Conservation (phyloP, 2,113 vertebrate genomes). For the Chroicocephalus ridibundus region DNA sequence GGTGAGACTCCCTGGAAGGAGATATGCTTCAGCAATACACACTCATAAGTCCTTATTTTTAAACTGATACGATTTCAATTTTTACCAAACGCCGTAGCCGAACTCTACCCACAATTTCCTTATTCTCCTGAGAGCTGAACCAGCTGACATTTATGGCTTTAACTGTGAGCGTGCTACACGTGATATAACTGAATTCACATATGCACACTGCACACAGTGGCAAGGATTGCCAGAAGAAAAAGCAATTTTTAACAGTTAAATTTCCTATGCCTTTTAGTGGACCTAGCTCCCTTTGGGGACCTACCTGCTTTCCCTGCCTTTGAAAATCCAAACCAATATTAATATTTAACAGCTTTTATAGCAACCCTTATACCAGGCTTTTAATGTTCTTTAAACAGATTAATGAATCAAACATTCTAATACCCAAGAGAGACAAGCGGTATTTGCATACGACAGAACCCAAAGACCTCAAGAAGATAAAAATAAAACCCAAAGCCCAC, state of each 20-base stretch:
- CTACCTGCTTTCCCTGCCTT: background rate
- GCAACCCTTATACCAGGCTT: background rate
- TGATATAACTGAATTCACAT: background rate
- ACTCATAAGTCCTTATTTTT: background rate
- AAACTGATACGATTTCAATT: background rate
- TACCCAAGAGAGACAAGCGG: background rate
- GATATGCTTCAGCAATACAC: background rate
- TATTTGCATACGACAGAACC: background rate
- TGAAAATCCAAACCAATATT: conserved; percentile 5
- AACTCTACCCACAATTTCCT: background rate
- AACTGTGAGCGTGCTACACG: background rate
- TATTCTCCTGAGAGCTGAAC: background rate
- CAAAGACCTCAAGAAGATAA: background rate
- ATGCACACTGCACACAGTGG: background rate
- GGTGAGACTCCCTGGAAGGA: background rate
- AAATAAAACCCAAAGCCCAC: background rate
- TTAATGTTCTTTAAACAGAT: background rate
- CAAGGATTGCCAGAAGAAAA: background rate
- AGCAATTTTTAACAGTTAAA: background rate
- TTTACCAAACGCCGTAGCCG: background rate
- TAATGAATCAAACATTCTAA: background rate
- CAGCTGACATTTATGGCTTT: background rate
- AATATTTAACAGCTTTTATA: background rate
- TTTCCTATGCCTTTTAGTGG: background rate
- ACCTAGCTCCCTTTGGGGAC: background rate